Evolutionary conservation across 2,888 invertebrate species (phyloP).

Genomic region (Agelastica alni): DNA sequence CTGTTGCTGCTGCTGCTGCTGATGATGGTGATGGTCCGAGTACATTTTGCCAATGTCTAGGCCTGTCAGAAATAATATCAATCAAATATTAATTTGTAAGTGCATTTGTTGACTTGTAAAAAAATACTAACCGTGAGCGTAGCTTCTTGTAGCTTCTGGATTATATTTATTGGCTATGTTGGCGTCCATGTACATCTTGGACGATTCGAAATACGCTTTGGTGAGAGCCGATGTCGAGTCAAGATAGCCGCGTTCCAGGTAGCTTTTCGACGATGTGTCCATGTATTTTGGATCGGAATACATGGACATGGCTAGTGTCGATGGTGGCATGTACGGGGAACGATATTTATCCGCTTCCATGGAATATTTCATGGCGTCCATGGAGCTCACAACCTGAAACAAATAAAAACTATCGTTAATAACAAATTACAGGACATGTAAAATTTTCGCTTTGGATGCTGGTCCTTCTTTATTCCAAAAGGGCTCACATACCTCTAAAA

Average conservation of each 20-base stretch:
- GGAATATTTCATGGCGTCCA: constrained; percentile 80
- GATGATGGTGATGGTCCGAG: constrained; percentile 48
- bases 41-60: constrained; percentile 72
- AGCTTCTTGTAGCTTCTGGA: constrained; percentile 53
- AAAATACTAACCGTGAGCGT: constrained; percentile 39
- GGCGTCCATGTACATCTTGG: constrained; percentile 74
- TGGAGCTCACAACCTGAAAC: constrained; percentile 72
- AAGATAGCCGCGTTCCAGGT: constrained; percentile 68
- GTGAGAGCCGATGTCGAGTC: constrained; percentile 69
- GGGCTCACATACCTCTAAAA: too few species aligned
- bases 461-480: too few species aligned
- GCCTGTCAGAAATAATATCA: too few species aligned
- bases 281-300: constrained; percentile 72
- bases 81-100: too few species aligned
- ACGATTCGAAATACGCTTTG: constrained; percentile 72
- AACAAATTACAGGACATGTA: too few species aligned
- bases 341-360: constrained; percentile 79
- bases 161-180: constrained; percentile 59
- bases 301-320: constrained; percentile 69
- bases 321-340: constrained; percentile 68
- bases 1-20: constrained; percentile 33
- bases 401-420: too few species aligned
- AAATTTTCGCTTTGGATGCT: too few species aligned
- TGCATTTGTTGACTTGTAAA: too few species aligned
- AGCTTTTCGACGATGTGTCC: constrained; percentile 62